These are phyloP conservation scores for Oreortyx pictus DNA, from an alignment of 2,797 vertebrate genomes.

Conservation along the genomic window DNA sequence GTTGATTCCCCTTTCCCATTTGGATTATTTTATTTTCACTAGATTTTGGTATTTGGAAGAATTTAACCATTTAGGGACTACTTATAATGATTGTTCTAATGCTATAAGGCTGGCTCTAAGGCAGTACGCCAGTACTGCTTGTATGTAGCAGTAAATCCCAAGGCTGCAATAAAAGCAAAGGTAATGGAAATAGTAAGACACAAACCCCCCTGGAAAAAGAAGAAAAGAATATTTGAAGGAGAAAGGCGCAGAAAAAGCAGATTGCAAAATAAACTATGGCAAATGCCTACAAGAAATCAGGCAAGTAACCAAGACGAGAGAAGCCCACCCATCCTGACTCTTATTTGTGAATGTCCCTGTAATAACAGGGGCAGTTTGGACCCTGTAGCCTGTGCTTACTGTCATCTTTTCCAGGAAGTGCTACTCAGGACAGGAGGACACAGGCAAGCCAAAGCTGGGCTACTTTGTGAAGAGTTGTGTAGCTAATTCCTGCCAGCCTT, in stretches of 20 bases:
- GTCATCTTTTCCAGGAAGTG: background rate
- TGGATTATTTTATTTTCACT: conserved; percentile 60
- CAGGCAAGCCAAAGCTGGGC: background rate
- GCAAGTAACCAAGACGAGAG: background rate
- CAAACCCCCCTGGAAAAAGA: background rate
- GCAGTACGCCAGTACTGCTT: background rate
- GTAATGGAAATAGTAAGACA: background rate
- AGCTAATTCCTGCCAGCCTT: background rate
- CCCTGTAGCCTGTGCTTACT: background rate
- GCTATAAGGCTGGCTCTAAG: background rate
- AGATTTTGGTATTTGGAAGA: conserved; percentile 49
- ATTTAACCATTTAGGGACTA: conserved; percentile 48
- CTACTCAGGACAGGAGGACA: background rate
- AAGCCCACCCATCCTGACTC: background rate
- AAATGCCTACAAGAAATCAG: background rate
- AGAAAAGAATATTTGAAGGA: background rate
- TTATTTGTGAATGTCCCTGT: background rate
- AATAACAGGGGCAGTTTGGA: background rate
- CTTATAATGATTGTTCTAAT: background rate
- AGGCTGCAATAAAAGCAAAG: background rate
- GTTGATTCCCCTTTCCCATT: conserved; percentile 70
- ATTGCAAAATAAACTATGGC: background rate
- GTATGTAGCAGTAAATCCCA: background rate
- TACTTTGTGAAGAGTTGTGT: background rate
- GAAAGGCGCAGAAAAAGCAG: background rate